Conservation (phyloP, 2,888 invertebrate species). For the Chesias legatella region DNA sequence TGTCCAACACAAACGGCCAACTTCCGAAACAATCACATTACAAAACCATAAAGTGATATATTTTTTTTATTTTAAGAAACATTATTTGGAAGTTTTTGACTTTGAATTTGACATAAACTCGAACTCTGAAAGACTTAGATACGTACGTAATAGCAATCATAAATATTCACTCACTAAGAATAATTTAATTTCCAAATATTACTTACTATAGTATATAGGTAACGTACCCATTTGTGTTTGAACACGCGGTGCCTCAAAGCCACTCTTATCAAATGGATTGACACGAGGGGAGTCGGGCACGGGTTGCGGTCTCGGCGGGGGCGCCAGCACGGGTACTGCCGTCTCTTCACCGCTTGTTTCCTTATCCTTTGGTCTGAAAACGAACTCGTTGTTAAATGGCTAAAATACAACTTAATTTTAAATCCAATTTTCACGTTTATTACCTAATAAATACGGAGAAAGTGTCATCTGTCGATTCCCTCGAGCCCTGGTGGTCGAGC, state of each 20-base stretch:
- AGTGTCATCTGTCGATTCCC: constrained; percentile 89
- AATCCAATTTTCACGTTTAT: constrained; percentile 6
- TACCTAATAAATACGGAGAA: constrained; percentile 91
- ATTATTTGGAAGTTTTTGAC: too few relatives aligned
- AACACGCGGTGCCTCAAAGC: constrained; percentile 57
- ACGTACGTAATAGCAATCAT: too few relatives aligned
- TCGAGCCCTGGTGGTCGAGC: constrained; percentile 82
- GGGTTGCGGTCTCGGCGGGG: constrained; percentile 79
- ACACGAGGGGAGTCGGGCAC: constrained; percentile 82
- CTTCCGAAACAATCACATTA: too few relatives aligned
- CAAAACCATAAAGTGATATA: too few relatives aligned
- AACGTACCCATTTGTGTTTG: constrained; percentile 33
- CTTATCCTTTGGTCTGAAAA: constrained; percentile 76
- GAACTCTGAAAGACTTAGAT: too few relatives aligned
- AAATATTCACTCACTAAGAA: too few relatives aligned
- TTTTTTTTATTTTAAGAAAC: too few relatives aligned
- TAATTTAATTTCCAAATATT: too few relatives aligned
- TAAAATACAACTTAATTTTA: background rate
- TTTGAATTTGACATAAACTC: too few relatives aligned
- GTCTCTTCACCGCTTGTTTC: constrained; percentile 40
- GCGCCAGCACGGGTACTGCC: constrained; percentile 87
- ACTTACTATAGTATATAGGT: too few relatives aligned
- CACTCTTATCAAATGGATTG: constrained; percentile 88
- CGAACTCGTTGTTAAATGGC: background rate
- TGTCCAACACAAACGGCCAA: too few relatives aligned